phyloP scores from a whole-genome alignment of 2,888 invertebrate genomes.

The Tetranychus truncatus region DNA sequence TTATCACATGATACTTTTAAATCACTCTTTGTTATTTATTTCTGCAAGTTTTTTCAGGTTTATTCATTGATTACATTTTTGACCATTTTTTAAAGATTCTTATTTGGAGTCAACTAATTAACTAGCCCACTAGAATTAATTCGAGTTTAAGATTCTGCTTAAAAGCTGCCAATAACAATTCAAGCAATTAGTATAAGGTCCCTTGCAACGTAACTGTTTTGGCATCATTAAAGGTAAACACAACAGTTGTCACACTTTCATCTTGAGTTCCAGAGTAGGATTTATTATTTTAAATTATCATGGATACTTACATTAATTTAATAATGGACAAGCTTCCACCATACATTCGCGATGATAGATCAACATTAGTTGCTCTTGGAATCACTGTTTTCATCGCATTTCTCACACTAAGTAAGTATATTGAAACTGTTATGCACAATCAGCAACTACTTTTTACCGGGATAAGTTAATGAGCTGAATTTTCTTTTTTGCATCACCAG shows the following conservation, averaged over 20 bases:
- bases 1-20: no score
- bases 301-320: neutral
- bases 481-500: neutral
- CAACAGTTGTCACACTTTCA: neutral
- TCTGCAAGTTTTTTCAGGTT: no score
- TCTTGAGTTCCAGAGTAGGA: no score
- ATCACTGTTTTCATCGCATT: neutral
- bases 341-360: neutral
- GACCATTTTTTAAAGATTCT: no score
- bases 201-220: slow-evolving; percentile 1
- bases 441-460: neutral
- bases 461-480: neutral
- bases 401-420: neutral
- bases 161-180: neutral
- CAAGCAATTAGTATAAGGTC: neutral
- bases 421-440: no score
- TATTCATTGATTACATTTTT: no score
- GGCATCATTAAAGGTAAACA: no score
- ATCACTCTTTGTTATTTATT: no score
- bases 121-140: no score
- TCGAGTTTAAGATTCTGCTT: no score
- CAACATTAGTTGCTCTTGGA: neutral
- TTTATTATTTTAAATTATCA: neutral
- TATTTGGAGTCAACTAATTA: no score
- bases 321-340: neutral